Evolutionary conservation across 1,140 invertebrate species (phyloP), one percentile per base, ranked within the genome.

Genomic region (Chlorops oryzae): DNA sequence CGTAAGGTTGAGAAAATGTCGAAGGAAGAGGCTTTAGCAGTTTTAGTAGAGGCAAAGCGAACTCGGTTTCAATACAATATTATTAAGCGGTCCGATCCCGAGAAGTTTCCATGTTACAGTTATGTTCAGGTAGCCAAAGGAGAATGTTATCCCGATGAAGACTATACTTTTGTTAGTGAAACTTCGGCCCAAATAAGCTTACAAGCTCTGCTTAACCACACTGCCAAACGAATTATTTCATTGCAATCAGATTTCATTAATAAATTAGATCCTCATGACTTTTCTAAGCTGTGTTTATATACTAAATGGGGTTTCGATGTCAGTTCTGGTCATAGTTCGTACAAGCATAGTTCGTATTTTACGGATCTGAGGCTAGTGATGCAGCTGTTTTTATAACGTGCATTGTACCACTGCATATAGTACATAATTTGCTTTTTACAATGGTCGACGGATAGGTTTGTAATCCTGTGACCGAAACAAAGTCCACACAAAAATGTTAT

Each of bases 221-320:
- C 17, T 20, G 38, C 18, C 17, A 20, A 39, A 20, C 38, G 7
- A 10, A n/a, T 10, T 7, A 9, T 7, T n/a, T 39, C 6, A 39
- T 39, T 17, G 18, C 17, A 10, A 10, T 7, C 9, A 10, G 7
- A 12, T 7, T 7, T 7, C 9, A 39, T 39, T 9, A 7, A 39
- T 10, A 20, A 25, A 13, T 25, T 43, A 12, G 15, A 32, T 10
- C 9, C 9, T 32, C 15, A 9, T 10, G 28, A 32, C 9, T 9
- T 9, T 10, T 5, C 10, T 13, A 25, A 43, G 7, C 6, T 43
- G 17, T 25, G 9, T 25, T 25, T 43, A 22, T 22, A 21, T 22
- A 13, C 41, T 22, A 43, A 43, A 25, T 43, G 41, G 23, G 41
- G 23, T 5, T 43, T 43, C 23, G 41, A 43, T 20, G 41, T 15